These are phyloP conservation scores for Drosophila sechellia DNA, from an alignment of 1,140 invertebrate genomes.

Conservation along the genomic window DNA sequence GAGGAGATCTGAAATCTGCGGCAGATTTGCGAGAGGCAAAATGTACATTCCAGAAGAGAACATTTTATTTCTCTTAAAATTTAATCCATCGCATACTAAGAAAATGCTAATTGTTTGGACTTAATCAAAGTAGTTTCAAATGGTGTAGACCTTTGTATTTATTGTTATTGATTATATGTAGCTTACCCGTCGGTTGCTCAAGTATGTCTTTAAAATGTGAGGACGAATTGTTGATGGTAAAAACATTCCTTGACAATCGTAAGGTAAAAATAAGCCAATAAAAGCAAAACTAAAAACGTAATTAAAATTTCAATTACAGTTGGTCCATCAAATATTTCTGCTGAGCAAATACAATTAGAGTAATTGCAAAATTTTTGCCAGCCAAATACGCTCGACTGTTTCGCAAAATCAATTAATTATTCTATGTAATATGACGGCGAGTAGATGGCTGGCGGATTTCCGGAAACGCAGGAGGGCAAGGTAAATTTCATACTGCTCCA, in stretches of 20 bases:
- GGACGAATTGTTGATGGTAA: too few relatives aligned
- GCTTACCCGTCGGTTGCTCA: too few relatives aligned
- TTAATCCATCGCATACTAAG: neutral
- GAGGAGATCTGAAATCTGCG: neutral
- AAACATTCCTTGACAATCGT: too few relatives aligned
- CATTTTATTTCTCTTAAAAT: neutral
- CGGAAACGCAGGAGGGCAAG: neutral
- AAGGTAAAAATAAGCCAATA: neutral
- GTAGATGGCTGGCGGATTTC: constrained; percentile 3
- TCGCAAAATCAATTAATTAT: constrained; percentile 73
- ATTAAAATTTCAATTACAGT: constrained; percentile 8
- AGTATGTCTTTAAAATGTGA: too few relatives aligned
- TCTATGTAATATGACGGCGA: constrained; percentile 25
- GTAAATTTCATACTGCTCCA: neutral
- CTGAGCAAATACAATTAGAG: constrained; percentile 52
- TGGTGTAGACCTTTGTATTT: too few relatives aligned
- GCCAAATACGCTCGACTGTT: constrained; percentile 30
- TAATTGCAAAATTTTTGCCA: constrained; percentile 57
- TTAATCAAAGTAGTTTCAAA: too few relatives aligned
- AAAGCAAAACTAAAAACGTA: neutral
- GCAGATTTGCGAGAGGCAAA: neutral
- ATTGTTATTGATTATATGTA: too few relatives aligned
- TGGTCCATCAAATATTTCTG: constrained; percentile 27
- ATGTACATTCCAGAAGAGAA: neutral
- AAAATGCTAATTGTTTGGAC: too few relatives aligned